A percentile compares a stretch with the other conserved stretches of the same genome.
phyloP scores from a whole-genome alignment of 2,113 vertebrate genomes.

The Tragulus kanchil region DNA sequence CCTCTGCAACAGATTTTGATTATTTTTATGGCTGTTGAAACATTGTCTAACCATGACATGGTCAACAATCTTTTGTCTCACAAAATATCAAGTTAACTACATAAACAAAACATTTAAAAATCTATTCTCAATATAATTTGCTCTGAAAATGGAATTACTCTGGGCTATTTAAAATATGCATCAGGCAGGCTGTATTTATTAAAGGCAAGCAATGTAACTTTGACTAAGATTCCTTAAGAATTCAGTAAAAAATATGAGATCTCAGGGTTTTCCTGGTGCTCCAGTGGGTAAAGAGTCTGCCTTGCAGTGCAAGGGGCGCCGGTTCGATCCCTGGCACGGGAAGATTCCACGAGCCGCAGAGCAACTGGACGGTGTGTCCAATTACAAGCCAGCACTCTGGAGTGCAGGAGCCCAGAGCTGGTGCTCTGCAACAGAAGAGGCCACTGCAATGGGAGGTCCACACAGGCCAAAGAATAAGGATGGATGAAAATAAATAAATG shows the following conservation, averaged over 20 bases:
- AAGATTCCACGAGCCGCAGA: no score
- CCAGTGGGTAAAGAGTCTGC: no score
- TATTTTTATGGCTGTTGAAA: neutral
- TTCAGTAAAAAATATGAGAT: slow-evolving; percentile 31
- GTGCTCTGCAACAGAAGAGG: no score
- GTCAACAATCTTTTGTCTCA: neutral
- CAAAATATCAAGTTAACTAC: neutral
- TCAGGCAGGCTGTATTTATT: neutral
- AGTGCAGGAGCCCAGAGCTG: no score
- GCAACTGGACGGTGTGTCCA: no score
- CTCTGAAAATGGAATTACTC: neutral
- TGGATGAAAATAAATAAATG: no score
- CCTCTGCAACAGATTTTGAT: neutral
- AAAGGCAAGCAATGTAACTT: slow-evolving; percentile 23
- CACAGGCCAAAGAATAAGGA: no score
- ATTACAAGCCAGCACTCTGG: no score
- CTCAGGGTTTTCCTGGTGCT: no score
- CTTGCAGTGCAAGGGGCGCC: no score
- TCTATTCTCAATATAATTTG: slow-evolving; percentile 1
- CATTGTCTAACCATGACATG: neutral
- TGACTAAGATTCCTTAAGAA: slow-evolving; percentile 6
- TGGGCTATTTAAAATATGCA: neutral
- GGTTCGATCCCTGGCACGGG: no score
- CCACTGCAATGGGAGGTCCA: no score
- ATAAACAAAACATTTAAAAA: neutral